A percentile compares a stretch with the other conserved stretches of the same genome.
Conservation (phyloP, 2,888 invertebrate genomes). For the Pollenia angustigena region DNA sequence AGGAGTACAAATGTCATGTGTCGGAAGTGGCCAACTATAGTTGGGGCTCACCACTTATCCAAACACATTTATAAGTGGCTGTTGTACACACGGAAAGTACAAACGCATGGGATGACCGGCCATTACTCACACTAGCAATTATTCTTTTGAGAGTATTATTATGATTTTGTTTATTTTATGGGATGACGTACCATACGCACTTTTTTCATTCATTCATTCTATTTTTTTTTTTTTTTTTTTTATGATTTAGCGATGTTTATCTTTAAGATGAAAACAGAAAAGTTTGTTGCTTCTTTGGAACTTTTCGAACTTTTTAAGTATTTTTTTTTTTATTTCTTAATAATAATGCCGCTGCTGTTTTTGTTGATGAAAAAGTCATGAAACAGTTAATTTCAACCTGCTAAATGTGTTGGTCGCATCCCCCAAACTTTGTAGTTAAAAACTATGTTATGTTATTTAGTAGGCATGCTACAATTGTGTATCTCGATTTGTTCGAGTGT, state of each 20-base stretch:
- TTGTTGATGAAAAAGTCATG: constrained; percentile 63
- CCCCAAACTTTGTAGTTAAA: neutral
- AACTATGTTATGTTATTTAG: neutral
- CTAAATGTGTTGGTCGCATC: constrained; percentile 32
- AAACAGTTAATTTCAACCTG: constrained; percentile 55
- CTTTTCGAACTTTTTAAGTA: constrained; percentile 50
- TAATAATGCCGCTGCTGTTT: constrained; percentile 51
- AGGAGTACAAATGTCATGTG: constrained; percentile 75
- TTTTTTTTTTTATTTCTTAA: constrained; percentile 51
- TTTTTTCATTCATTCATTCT: neutral
- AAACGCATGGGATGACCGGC: neutral
- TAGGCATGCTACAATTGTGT: too few relatives aligned
- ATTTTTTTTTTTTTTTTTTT: constrained; percentile 11
- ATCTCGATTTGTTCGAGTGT: too few relatives aligned
- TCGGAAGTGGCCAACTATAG: constrained; percentile 42
- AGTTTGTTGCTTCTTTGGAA: constrained; percentile 13
- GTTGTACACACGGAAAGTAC: neutral
- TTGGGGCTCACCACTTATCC: neutral
- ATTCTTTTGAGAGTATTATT: neutral
- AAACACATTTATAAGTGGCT: neutral
- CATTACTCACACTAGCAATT: constrained; percentile 54
- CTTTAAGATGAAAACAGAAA: constrained; percentile 46
- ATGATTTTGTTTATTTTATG: neutral
- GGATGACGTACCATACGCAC: constrained; percentile 26
- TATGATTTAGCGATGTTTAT: constrained; percentile 55